Conservation (phyloP, 2,797 vertebrate genomes). For the Hyperoplus immaculatus region DNA sequence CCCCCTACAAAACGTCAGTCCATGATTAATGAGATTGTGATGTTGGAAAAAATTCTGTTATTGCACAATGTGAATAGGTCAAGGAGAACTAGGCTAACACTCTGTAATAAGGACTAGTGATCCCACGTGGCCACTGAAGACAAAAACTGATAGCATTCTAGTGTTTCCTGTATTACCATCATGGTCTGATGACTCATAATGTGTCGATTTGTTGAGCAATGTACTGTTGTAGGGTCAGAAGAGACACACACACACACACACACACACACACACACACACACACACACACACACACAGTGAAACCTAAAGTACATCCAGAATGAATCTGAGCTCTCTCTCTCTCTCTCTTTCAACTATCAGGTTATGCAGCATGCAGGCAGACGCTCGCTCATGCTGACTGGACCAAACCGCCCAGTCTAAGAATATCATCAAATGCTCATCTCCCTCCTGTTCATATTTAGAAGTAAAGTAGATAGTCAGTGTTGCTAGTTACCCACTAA, state of each 20-base stretch:
- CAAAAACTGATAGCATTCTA: background rate
- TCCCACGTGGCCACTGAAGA: background rate
- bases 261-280: background rate
- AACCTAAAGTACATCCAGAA: background rate
- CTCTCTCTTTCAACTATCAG: slow-evolving; percentile 40
- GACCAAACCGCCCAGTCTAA: slow-evolving; percentile 42
- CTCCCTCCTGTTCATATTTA: slow-evolving; percentile 9
- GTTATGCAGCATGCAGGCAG: slow-evolving; percentile 25
- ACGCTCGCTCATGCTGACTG: slow-evolving; percentile 33
- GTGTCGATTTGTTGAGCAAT: background rate
- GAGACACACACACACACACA: background rate
- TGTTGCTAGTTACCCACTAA: background rate
- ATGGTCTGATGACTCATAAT: background rate
- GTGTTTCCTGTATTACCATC: slow-evolving; percentile 1
- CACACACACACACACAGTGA: no score
- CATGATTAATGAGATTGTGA: slow-evolving; percentile 8
- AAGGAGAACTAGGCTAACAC: background rate
- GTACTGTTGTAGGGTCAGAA: background rate
- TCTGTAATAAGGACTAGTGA: background rate
- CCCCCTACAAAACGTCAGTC: background rate
- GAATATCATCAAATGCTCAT: slow-evolving; percentile 53
- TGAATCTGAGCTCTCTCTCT: slow-evolving; percentile 9
- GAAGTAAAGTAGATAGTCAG: background rate
- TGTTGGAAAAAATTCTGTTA: slow-evolving; percentile 25
- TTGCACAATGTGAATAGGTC: slow-evolving; percentile 3